Percentiles rank a stretch among this genome's conserved stretches.
These are phyloP conservation scores for Drosophila bocki DNA, from an alignment of 1,140 invertebrate species.

Conservation along the genomic window DNA sequence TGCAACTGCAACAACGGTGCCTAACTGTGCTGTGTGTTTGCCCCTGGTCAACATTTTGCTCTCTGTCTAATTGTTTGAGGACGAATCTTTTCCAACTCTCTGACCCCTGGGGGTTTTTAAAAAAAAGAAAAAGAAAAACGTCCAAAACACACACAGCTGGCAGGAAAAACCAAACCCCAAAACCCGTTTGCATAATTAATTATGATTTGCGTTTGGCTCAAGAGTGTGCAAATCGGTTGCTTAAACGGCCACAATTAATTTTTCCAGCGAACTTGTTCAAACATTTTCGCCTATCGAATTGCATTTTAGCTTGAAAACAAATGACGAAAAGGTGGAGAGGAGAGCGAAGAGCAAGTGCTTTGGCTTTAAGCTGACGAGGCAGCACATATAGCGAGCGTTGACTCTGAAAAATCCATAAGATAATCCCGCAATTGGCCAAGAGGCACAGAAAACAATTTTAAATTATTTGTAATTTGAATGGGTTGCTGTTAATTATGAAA, in stretches of 20 bases:
- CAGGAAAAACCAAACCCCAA: constrained; percentile 5
- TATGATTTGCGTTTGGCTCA: constrained; percentile 53
- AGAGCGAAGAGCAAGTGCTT: background rate
- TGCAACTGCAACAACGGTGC: constrained; percentile 55
- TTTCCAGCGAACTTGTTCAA: constrained; percentile 60
- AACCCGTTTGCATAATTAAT: constrained; percentile 71
- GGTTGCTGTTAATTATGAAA: background rate
- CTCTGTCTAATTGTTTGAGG: constrained; percentile 54
- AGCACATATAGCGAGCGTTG: constrained; percentile 21
- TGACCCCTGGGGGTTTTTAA: constrained; percentile 4
- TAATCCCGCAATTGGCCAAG: background rate
- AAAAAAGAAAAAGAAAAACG: background rate
- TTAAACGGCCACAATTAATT: constrained; percentile 70
- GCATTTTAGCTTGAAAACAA: constrained; percentile 61
- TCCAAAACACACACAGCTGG: constrained; percentile 3
- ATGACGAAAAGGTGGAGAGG: constrained; percentile 32
- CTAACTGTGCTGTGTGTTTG: constrained; percentile 60
- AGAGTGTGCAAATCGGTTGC: constrained; percentile 48
- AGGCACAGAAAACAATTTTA: background rate
- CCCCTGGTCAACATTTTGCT: constrained; percentile 39
- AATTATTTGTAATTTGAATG: background rate
- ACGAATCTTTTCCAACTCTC: constrained; percentile 7
- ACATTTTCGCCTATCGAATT: constrained; percentile 64
- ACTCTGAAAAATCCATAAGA: constrained; percentile 4
- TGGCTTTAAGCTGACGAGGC: constrained; percentile 36